Evolutionary conservation across 1,140 invertebrate species (phyloP).

Genomic region (Drosophila nannoptera): DNA sequence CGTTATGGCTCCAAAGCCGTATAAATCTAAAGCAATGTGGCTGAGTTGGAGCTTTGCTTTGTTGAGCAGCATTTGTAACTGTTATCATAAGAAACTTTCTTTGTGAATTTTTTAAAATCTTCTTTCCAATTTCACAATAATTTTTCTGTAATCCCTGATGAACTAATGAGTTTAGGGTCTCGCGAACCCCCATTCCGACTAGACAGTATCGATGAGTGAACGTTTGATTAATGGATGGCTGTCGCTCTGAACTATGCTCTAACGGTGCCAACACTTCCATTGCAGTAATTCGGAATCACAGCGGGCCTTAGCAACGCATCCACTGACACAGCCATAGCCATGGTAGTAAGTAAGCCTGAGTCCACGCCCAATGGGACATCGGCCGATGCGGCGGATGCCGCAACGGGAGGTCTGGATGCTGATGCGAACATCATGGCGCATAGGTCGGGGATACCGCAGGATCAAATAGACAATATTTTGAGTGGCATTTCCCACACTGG

Average conservation of each 20-base stretch:
- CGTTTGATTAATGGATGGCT: constrained; percentile 55
- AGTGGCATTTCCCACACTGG: constrained; percentile 88
- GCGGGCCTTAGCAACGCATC: constrained; percentile 34
- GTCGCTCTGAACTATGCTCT: constrained; percentile 30
- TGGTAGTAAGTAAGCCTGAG: constrained; percentile 85
- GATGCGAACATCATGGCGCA: constrained; percentile 59
- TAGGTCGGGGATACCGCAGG: constrained; percentile 77
- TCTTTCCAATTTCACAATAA: too few species aligned
- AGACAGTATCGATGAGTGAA: constrained; percentile 47
- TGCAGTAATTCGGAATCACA: constrained; percentile 60
- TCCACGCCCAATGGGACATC: constrained; percentile 45
- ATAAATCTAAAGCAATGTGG: too few species aligned
- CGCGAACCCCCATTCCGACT: too few species aligned
- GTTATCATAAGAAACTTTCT: too few species aligned
- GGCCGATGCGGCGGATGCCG: constrained; percentile 16
- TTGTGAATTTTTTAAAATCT: too few species aligned
- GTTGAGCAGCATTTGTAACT: too few species aligned
- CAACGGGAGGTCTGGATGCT: constrained; percentile 41
- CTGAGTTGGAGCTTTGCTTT: too few species aligned
- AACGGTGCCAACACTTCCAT: constrained; percentile 25
- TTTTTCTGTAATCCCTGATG: too few species aligned
- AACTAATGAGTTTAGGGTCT: too few species aligned
- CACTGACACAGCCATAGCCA: constrained; percentile 78
- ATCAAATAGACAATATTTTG: constrained; percentile 87
- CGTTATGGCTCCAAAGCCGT: too few species aligned